Conservation (phyloP, 2,113 vertebrate species). For the Podilymbus podiceps region DNA sequence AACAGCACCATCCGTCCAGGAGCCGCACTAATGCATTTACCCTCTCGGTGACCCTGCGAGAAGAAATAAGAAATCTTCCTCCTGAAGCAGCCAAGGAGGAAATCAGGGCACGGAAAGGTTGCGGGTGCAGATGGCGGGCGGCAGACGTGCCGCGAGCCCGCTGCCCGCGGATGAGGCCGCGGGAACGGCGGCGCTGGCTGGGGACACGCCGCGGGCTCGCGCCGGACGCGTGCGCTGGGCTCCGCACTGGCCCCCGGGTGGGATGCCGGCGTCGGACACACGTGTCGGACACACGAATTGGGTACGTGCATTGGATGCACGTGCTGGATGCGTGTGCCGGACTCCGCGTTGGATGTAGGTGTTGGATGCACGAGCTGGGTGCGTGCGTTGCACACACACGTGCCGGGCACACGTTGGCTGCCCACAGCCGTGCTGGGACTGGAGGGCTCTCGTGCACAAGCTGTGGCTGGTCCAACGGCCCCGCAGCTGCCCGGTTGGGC, state of each 20-base stretch:
- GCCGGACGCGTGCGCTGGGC: not conserved
- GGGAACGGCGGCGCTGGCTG: accelerated
- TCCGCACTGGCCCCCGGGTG: accelerated
- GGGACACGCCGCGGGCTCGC: accelerated
- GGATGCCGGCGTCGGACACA: not conserved
- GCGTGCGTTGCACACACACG: no score
- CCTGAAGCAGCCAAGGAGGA: not conserved
- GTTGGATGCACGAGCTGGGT: no score
- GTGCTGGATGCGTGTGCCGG: no score
- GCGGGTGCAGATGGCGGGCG: accelerated
- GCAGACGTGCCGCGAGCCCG: accelerated
- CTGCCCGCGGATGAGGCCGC: accelerated
- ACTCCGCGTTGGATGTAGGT: no score
- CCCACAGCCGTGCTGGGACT: not conserved
- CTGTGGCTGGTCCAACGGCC: not conserved
- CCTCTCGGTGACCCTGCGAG: not conserved
- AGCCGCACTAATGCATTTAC: not conserved
- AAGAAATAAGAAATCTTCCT: not conserved
- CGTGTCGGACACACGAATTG: accelerated
- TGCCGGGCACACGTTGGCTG: accelerated
- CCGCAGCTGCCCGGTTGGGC: not conserved
- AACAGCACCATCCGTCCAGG: not conserved
- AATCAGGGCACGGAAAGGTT: not conserved
- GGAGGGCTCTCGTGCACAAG: accelerated
- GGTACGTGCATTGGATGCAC: accelerated